Evolutionary conservation across 2,113 vertebrate genomes (phyloP), one percentile per base, ranked within the genome.

Genomic region (Lepisosteus osseus): DNA sequence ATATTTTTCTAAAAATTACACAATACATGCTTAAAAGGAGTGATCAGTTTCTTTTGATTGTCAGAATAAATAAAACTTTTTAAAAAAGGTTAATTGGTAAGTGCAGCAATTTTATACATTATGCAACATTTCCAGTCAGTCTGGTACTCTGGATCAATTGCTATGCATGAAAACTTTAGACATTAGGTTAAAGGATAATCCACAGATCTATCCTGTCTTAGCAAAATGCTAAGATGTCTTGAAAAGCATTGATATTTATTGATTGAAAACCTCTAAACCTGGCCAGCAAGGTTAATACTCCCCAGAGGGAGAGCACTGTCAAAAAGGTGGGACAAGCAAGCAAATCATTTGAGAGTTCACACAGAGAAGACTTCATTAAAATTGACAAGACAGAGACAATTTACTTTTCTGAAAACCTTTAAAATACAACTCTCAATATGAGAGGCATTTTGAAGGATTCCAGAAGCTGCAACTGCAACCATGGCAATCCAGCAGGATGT

Each of bases 201-300:
- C 45, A n/a, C 42, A 47, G 13, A 14, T 47, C 43, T 6, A 4
- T 47, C 12, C 44, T 66, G 64, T 66, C 45, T 66, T 66, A n/a
- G 8, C 64, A 66, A 42, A 7, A 66, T 44, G 40, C 45, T 29
- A 29, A 29, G 29, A 29, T 47, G 13, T 14, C 42, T 42, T 45
- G 41, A 66, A 44, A 15, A 45, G 29, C 42, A 47, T 14, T 65
- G 5, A 51, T 5, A 9, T 51, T 51, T 9, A 51, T 51, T 51
- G 47, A 9, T 9, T 51, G 47, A 6, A 51, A 51, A 9, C 47
- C 47, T 9, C 9, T 51, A 51, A 11, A 65, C 8, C 7, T 44
- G 63, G 42, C n/a, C 40, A 59, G 71, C 42, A 59, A 72, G 54
- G 63, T 59, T 59, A 72, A 72, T 57, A 40, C 42, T 44, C 29